phyloP scores from a whole-genome alignment of 1,140 invertebrate genomes.

The Macrosteles quadrilineatus region DNA sequence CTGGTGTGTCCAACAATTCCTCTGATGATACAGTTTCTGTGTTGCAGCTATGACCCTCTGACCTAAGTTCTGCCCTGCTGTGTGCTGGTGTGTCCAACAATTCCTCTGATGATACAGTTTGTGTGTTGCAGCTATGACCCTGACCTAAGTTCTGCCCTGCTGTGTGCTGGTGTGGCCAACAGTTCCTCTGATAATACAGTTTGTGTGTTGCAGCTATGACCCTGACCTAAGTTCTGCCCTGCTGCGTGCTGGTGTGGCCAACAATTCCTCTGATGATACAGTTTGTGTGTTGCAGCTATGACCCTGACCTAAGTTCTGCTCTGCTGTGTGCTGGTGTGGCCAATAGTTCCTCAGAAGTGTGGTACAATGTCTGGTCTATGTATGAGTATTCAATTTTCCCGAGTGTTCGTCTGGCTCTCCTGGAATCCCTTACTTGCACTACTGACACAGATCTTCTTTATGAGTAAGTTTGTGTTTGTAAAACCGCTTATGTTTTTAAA shows the following conservation, averaged over 20 bases:
- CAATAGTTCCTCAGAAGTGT: not conserved
- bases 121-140: slow-evolving; percentile 28
- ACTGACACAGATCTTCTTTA: not conserved
- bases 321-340: slow-evolving; percentile 26
- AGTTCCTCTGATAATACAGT: not conserved
- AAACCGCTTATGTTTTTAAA: too few species aligned
- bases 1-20: too few species aligned
- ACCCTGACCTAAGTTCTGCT: slow-evolving; percentile 27
- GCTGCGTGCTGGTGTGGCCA: too few species aligned
- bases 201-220: too few species aligned
- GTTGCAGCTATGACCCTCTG: too few species aligned
- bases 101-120: too few species aligned
- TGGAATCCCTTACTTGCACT: slow-evolving; percentile 24
- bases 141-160: slow-evolving; percentile 28
- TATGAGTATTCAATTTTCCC: slow-evolving; percentile 1
- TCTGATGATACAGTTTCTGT: too few species aligned
- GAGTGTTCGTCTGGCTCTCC: not conserved
- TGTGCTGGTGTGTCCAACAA: too few species aligned
- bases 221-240: too few species aligned
- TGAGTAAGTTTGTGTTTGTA: slow-evolving; percentile 31
- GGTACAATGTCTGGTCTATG: not conserved
- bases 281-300: slow-evolving; percentile 31
- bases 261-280: too few species aligned
- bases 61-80: too few species aligned
- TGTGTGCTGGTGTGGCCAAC: slow-evolving; percentile 26